These are phyloP conservation scores for Xylocopa sonorina DNA, from an alignment of 1,140 invertebrate species.

Conservation along the genomic window DNA sequence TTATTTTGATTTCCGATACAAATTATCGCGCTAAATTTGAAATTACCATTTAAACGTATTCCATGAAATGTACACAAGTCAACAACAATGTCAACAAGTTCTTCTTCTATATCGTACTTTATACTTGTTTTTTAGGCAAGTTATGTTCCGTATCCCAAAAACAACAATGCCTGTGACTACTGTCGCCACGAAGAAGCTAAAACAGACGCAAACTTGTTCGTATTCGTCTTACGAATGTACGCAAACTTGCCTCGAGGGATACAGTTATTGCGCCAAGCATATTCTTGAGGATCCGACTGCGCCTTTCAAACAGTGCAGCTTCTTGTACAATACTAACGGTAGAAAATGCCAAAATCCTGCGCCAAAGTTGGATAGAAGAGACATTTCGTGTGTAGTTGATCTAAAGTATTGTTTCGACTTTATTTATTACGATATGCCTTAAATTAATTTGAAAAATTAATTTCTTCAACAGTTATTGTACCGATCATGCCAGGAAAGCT, in stretches of 20 bases:
- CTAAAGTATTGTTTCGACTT: not conserved
- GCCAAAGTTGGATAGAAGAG: slow-evolving; percentile 86
- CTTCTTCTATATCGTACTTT: not conserved
- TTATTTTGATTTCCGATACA: slow-evolving; percentile 18
- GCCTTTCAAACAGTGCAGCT: slow-evolving; percentile 90
- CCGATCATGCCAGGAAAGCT: slow-evolving; percentile 85
- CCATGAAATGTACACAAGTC: not conserved
- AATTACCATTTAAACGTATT: not conserved
- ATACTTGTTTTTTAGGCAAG: slow-evolving; percentile 27
- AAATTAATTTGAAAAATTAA: not conserved
- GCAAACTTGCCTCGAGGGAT: slow-evolving; percentile 85
- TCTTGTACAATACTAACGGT: slow-evolving; percentile 86
- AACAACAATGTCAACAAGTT: not conserved
- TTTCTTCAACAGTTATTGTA: slow-evolving; percentile 84
- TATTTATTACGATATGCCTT: not conserved
- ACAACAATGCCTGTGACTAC: slow-evolving; percentile 65
- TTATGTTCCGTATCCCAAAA: slow-evolving; percentile 75
- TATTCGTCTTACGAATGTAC: slow-evolving; percentile 83
- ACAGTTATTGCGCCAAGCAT: slow-evolving; percentile 89
- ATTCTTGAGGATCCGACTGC: slow-evolving; percentile 90
- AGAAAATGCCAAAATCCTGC: slow-evolving; percentile 89
- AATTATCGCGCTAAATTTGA: slow-evolving; percentile 41
- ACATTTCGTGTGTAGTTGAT: slow-evolving; percentile 81
- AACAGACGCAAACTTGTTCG: slow-evolving; percentile 72
- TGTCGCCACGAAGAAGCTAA: slow-evolving; percentile 53